These are phyloP conservation scores for Manacus vitellinus DNA, from an alignment of 2,113 vertebrate species.

Conservation along the genomic window DNA sequence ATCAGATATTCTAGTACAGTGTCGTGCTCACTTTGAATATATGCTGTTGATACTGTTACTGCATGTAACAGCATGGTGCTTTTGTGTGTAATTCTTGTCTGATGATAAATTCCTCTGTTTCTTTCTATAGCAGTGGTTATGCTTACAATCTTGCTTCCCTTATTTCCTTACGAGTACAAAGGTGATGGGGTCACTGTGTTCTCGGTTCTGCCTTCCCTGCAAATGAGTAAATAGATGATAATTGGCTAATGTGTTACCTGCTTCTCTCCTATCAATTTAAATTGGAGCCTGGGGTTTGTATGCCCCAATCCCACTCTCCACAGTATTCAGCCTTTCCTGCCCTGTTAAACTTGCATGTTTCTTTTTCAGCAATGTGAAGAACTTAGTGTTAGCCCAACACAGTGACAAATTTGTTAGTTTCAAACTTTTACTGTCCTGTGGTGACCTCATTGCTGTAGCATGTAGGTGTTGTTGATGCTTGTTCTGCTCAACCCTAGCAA, in stretches of 20 bases:
- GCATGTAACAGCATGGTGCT: rapidly evolving
- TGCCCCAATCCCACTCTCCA: neutral
- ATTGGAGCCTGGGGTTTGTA: neutral
- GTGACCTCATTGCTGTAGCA: neutral
- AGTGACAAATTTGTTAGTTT: neutral
- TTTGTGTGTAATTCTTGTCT: neutral
- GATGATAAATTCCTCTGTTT: neutral
- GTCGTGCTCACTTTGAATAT: neutral
- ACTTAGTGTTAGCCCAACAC: neutral
- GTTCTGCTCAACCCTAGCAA: neutral
- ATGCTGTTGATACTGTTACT: neutral
- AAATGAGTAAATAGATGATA: neutral
- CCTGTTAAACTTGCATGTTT: neutral
- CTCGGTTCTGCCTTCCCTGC: neutral
- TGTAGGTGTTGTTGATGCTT: neutral
- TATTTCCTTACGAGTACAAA: neutral
- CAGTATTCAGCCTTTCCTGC: neutral
- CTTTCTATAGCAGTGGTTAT: neutral
- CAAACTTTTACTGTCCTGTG: neutral
- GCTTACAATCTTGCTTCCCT: neutral
- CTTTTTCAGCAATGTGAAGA: neutral
- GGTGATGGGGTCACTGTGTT: neutral
- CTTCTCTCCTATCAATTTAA: neutral
- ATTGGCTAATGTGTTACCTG: neutral
- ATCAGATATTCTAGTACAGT: neutral